Conservation (phyloP, 2,888 invertebrate species). For the Drosophila affinis region DNA sequence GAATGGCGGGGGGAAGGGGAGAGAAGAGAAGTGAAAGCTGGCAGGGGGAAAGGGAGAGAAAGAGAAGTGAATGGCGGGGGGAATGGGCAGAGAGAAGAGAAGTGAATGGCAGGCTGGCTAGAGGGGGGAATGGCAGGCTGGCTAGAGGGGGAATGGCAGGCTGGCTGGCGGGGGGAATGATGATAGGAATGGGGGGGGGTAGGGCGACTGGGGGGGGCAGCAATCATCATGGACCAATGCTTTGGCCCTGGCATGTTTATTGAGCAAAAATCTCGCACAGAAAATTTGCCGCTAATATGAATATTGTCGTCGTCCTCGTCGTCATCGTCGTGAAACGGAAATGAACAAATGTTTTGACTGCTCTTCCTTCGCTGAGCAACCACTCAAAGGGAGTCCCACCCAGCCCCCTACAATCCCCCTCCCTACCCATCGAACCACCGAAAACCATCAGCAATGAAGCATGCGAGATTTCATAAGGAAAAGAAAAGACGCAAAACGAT, state of each 20-base stretch:
- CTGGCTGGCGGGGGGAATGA: not conserved
- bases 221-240: slow-evolving; percentile 60
- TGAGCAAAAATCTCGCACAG: slow-evolving; percentile 49
- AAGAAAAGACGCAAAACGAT: slow-evolving; percentile 25
- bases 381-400: too few relatives aligned
- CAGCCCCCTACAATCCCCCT: not conserved
- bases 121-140: not conserved
- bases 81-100: not conserved
- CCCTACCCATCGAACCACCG: slow-evolving; percentile 12
- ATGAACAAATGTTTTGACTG: slow-evolving; percentile 68
- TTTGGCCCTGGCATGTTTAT: slow-evolving; percentile 49
- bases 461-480: slow-evolving; percentile 70
- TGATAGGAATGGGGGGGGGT: not conserved
- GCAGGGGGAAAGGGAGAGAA: too few relatives aligned
- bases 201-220: not conserved
- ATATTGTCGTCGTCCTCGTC: slow-evolving; percentile 78
- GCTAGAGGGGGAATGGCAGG: too few relatives aligned
- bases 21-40: too few relatives aligned
- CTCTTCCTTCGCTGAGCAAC: slow-evolving; percentile 7
- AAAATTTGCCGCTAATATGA: slow-evolving; percentile 77
- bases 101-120: too few relatives aligned
- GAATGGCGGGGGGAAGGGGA: not conserved
- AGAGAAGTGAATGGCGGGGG: too few relatives aligned
- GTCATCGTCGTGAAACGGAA: slow-evolving; percentile 71
- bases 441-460: slow-evolving; percentile 61